phyloP scores from a whole-genome alignment of 2,888 invertebrate species.

The Drosophila monieri region DNA sequence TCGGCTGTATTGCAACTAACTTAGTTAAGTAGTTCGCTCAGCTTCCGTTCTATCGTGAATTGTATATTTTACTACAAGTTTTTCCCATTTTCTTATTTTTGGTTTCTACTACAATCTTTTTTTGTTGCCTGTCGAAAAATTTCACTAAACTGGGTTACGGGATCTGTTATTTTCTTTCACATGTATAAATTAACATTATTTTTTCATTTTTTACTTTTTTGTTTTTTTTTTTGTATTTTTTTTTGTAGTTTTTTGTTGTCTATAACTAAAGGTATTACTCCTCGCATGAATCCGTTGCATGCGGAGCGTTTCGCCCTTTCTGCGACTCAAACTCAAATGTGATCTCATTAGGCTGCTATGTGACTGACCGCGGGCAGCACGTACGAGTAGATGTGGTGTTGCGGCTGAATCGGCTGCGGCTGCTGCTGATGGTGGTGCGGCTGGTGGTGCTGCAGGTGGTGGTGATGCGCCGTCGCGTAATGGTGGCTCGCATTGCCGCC shows the following conservation, averaged over 20 bases:
- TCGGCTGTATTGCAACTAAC: conserved; percentile 49
- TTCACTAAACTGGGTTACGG: conserved; percentile 76
- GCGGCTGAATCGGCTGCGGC: conserved; percentile 68
- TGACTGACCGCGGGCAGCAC: conserved; percentile 83
- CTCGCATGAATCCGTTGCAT: conserved; percentile 71
- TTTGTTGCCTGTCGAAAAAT: conserved; percentile 67
- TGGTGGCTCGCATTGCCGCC: conserved; percentile 65
- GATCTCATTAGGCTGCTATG: conserved; percentile 76
- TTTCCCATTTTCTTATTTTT: conserved; percentile 45
- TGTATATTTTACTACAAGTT: conserved; percentile 78
- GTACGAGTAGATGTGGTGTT: conserved; percentile 81
- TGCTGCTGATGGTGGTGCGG: conserved; percentile 50
- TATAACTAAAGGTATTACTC: conserved; percentile 63
- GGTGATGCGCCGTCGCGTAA: conserved; percentile 48
- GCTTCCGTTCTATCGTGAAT: conserved; percentile 60
- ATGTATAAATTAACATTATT: conserved; percentile 39
- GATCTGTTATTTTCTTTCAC: conserved; percentile 43
- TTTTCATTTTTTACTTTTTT: conserved; percentile 46
- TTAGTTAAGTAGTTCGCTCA: conserved; percentile 46
- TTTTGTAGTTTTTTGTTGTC: conserved; percentile 41
- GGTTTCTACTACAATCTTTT: conserved; percentile 39
- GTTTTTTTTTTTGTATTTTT: conserved; percentile 43
- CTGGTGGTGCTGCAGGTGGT: conserved; percentile 54
- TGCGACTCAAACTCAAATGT: conserved; percentile 64
- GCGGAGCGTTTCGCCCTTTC: conserved; percentile 60